These are phyloP conservation scores for Microcebus lehilahytsara DNA, from an alignment of 2,113 vertebrate genomes.

Conservation along the genomic window DNA sequence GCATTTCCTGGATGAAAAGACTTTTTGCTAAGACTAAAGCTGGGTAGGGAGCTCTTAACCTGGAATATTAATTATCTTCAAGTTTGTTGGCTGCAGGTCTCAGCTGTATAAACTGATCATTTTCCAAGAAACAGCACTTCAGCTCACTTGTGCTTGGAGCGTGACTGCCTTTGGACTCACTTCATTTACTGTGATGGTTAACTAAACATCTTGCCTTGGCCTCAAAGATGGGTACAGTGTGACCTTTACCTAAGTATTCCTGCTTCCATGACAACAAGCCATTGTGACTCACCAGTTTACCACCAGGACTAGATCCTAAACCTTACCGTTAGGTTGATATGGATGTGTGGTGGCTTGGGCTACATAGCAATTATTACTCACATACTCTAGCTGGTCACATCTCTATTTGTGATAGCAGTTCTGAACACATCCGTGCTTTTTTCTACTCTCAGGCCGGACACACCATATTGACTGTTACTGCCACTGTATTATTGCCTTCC, in stretches of 20 bases:
- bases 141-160: background rate
- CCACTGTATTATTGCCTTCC: background rate
- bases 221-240: background rate
- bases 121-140: constrained; percentile 52
- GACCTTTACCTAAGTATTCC: constrained; percentile 34
- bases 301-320: background rate
- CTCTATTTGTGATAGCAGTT: background rate
- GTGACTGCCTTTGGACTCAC: background rate
- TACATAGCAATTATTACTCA: background rate
- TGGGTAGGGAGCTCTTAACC: background rate
- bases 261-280: constrained; percentile 41
- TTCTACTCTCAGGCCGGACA: background rate
- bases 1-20: constrained; percentile 34
- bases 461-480: background rate
- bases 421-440: background rate
- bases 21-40: constrained; percentile 47
- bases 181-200: constrained; percentile 25
- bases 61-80: constrained; percentile 51
- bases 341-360: background rate
- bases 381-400: background rate
- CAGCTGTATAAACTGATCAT: constrained; percentile 2
- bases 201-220: constrained; percentile 31
- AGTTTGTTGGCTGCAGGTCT: constrained; percentile 37
- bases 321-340: background rate
- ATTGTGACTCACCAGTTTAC: constrained; percentile 18